A percentile compares a stretch with the other conserved stretches of the same genome.
Evolutionary conservation across 2,113 vertebrate species (phyloP).

Genomic region (Coreoperca whiteheadi): DNA sequence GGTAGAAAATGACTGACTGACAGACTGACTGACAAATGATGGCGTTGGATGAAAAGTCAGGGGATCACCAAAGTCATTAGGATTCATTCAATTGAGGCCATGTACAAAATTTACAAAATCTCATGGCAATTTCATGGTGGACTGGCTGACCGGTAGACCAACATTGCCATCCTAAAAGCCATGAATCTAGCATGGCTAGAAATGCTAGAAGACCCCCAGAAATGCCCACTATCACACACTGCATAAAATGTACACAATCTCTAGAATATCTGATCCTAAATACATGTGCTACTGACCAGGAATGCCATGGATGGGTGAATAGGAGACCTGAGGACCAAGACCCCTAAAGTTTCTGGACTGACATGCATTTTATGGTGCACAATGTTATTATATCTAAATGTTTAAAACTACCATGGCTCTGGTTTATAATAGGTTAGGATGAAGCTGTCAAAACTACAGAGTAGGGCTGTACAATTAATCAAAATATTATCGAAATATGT

Average conservation of each 20-base stretch:
- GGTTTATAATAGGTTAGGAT: background rate
- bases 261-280: background rate
- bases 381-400: background rate
- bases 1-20: too few species aligned
- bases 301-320: background rate
- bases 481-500: too few species aligned
- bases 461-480: too few species aligned
- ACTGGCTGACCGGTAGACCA: background rate
- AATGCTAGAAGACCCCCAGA: background rate
- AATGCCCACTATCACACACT: background rate
- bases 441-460: background rate
- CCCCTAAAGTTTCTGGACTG: background rate
- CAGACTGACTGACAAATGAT: too few species aligned
- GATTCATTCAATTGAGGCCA: background rate
- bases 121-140: background rate
- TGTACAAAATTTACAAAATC: background rate
- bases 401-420: background rate
- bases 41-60: background rate
- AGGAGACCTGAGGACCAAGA: background rate
- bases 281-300: background rate
- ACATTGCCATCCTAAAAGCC: background rate
- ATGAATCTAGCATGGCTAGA: background rate
- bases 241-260: background rate
- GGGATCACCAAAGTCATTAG: background rate
- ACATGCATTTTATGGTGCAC: background rate